Conservation (phyloP, 2,888 invertebrate species). For the Drosophila subquinaria region DNA sequence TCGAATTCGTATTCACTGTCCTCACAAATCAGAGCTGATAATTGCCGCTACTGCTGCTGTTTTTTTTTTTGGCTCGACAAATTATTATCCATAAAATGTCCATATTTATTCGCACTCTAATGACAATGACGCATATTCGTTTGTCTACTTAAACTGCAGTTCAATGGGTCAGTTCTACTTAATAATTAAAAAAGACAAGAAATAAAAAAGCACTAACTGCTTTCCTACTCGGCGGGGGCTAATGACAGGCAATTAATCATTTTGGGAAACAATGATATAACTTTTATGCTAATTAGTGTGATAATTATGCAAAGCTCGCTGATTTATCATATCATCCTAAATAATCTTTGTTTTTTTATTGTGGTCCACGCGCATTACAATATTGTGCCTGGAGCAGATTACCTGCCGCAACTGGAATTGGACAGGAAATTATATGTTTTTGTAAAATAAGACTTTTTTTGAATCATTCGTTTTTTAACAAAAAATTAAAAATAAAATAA, state of each 20-base stretch:
- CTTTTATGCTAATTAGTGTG: slow-evolving; percentile 30
- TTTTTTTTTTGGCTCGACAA: slow-evolving; percentile 5
- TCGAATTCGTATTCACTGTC: background rate
- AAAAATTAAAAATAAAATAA: too few relatives aligned
- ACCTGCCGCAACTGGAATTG: too few relatives aligned
- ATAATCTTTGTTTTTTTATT: slow-evolving; percentile 8
- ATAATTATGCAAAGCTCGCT: slow-evolving; percentile 38
- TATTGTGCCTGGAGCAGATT: slow-evolving; percentile 9
- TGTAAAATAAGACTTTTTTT: too few relatives aligned
- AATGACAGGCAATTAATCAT: slow-evolving; percentile 44
- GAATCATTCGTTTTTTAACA: too few relatives aligned
- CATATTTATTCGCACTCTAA: slow-evolving; percentile 23
- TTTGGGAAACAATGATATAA: slow-evolving; percentile 41
- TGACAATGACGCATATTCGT: slow-evolving; percentile 27
- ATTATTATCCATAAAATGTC: slow-evolving; percentile 37
- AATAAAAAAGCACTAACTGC: background rate
- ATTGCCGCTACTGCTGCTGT: slow-evolving; percentile 1
- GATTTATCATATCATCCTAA: slow-evolving; percentile 35
- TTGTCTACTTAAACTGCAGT: slow-evolving; percentile 30
- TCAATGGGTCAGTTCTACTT: slow-evolving; percentile 51
- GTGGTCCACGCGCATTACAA: slow-evolving; percentile 30
- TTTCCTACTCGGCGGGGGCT: background rate
- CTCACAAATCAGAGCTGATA: slow-evolving; percentile 19
- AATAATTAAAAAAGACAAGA: background rate
- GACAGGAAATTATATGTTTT: too few relatives aligned